These are phyloP conservation scores for Thamnaconus septentrionalis DNA, from an alignment of 2,113 vertebrate genomes.

Conservation along the genomic window DNA sequence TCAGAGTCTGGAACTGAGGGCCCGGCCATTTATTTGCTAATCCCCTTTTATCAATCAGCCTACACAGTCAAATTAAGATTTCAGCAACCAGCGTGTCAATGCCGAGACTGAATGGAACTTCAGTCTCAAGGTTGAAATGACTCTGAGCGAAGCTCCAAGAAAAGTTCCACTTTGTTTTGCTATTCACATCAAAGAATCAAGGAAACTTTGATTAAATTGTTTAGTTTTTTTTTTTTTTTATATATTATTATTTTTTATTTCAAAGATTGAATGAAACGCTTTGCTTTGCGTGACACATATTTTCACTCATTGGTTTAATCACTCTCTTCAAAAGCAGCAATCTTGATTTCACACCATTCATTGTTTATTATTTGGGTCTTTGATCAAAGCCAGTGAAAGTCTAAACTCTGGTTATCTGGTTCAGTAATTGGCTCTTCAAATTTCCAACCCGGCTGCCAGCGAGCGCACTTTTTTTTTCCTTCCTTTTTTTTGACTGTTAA, in stretches of 20 bases:
- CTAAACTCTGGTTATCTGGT: conserved; percentile 3
- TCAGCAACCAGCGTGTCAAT: no score
- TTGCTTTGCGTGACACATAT: conserved; percentile 3
- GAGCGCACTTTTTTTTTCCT: conserved; percentile 9
- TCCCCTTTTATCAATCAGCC: conserved; percentile 38
- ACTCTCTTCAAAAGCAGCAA: not conserved
- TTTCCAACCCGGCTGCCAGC: conserved; percentile 19
- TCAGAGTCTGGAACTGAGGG: no score
- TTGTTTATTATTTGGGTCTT: conserved; percentile 12
- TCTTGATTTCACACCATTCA: conserved; percentile 11
- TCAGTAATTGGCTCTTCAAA: conserved; percentile 12
- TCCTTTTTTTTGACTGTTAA: not conserved
- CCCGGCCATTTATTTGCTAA: no score
- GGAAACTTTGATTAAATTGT: no score
- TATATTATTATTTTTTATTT: not conserved
- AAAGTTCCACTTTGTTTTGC: no score
- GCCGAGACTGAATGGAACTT: no score
- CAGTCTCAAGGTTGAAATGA: no score
- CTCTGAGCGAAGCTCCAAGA: no score
- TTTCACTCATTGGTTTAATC: conserved; percentile 15
- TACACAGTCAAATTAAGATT: conserved; percentile 32
- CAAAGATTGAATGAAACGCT: not conserved
- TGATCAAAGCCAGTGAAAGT: conserved; percentile 1
- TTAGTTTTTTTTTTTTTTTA: no score
- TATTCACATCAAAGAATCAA: not conserved